Base-by-base conservation (phyloP, 2,113 vertebrate genomes). In the Ciconia boyciana region DNA sequence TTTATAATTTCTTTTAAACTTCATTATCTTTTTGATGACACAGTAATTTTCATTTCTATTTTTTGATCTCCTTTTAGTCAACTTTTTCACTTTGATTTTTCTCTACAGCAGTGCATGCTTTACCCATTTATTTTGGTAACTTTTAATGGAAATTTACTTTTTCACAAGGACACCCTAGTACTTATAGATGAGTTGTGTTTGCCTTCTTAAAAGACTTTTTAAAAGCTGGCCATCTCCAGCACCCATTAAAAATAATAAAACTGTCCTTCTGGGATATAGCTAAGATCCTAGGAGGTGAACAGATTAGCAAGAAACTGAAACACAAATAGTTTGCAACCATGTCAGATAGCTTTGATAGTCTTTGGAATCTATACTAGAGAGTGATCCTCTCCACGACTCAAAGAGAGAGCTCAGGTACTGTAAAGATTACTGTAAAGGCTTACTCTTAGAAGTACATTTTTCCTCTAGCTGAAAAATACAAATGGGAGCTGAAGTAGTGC, bases 11-110 rank as follows among this genome's bases (percentile, higher is more conserved):
- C 91, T 96, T 97, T 97, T 92, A 94, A 97, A 97, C 41, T 95
- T 97, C 66, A 90, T 97, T 97, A 94, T 98, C 84, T 96, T 98
- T 97, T 97, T 93, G 91, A 96, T 98, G 92, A 97, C 64, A 96
- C 55, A 89, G 72, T 96, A 96, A 97, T 98, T 97, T 98, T 97
- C 26, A 52, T 95, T 97, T 96, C 64, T 68, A 87, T 96, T 96
- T 97, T 98, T 66, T 93, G 92, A 95, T 94, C 83, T 98, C 61
- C 44, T 52, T 96, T 95, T 88, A 92, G 84, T 82, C 94, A 94
- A 79, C 36, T 39, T 96, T 83, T 96, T 97, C 78, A 82, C 58
- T 97, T 98, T 92, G 49, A 79, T 87, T 97, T 87, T 93, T 95
- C 62, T 96, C 80, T 97, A 65, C 36, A 94, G 29, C 65, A 78